phyloP scores from a whole-genome alignment of 2,888 invertebrate genomes.

The Eristalinus aeneus region DNA sequence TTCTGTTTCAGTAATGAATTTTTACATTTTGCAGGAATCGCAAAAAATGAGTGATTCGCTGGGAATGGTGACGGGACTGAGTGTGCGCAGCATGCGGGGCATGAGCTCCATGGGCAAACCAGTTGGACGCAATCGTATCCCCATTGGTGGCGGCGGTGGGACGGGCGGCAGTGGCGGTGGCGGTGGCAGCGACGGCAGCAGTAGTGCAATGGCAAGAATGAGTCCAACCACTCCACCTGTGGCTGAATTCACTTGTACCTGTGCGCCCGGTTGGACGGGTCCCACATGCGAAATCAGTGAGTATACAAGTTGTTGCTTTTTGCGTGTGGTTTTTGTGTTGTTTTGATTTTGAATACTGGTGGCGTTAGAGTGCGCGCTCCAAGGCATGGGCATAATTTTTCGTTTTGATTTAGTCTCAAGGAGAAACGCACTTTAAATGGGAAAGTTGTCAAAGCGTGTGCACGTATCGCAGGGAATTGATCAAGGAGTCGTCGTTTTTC shows the following conservation, averaged over 20 bases:
- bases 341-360: conserved; percentile 60
- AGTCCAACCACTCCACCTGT: conserved; percentile 75
- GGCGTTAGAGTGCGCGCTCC: conserved; percentile 63
- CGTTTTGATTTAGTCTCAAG: conserved; percentile 69
- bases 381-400: conserved; percentile 72
- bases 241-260: conserved; percentile 88
- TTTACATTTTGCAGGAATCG: conserved; percentile 69
- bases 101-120: conserved; percentile 81
- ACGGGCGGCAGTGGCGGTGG: conserved; percentile 42
- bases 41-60: conserved; percentile 67
- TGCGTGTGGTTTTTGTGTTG: conserved; percentile 13
- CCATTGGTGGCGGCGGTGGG: conserved; percentile 73
- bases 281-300: conserved; percentile 88
- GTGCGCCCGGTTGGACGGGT: conserved; percentile 92
- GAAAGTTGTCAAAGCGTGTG: conserved; percentile 67
- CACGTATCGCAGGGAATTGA: conserved; percentile 45
- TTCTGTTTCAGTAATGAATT: conserved; percentile 59
- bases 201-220: conserved; percentile 72
- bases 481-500: conserved; percentile 56
- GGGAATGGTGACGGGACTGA: conserved; percentile 74
- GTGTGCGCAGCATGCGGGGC: conserved; percentile 86
- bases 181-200: conserved; percentile 37
- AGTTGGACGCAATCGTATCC: conserved; percentile 77
- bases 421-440: conserved; percentile 69
- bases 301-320: conserved; percentile 74